Evolutionary conservation across 2,797 vertebrate genomes (phyloP).

Genomic region (Cyprinella venusta): DNA sequence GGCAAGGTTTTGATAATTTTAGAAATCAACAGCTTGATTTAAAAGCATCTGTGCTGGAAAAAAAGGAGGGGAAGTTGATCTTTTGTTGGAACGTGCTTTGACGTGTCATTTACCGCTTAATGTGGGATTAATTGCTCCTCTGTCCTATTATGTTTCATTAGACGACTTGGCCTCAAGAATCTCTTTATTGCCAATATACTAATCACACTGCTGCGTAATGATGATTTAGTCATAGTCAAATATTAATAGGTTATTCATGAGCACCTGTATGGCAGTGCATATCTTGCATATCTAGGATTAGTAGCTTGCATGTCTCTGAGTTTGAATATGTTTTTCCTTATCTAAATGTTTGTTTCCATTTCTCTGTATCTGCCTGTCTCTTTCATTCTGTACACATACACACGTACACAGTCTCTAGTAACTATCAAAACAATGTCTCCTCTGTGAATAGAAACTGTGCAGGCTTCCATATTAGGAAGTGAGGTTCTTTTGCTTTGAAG

Average conservation of each 20-base stretch:
- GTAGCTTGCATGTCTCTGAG: background rate
- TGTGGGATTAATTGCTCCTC: constrained; percentile 70
- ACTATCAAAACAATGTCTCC: constrained; percentile 66
- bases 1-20: constrained; percentile 61
- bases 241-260: constrained; percentile 36
- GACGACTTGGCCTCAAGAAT: constrained; percentile 49
- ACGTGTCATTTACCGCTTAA: constrained; percentile 65
- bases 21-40: constrained; percentile 52
- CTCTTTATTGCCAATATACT: constrained; percentile 47
- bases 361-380: background rate
- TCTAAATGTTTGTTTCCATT: constrained; percentile 9
- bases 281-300: too few relatives aligned
- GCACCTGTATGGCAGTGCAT: constrained; percentile 24
- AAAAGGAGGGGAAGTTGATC: constrained; percentile 51
- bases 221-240: constrained; percentile 22
- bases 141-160: constrained; percentile 69
- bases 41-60: constrained; percentile 60
- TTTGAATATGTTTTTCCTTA: background rate
- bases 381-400: background rate
- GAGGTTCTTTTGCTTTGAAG: constrained; percentile 63
- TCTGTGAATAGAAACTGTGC: constrained; percentile 43
- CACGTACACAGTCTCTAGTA: constrained; percentile 8
- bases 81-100: constrained; percentile 60
- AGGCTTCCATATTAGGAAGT: constrained; percentile 56
- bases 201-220: constrained; percentile 19